phyloP scores from a whole-genome alignment of 2,113 vertebrate species.

The Thamnaconus septentrionalis region DNA sequence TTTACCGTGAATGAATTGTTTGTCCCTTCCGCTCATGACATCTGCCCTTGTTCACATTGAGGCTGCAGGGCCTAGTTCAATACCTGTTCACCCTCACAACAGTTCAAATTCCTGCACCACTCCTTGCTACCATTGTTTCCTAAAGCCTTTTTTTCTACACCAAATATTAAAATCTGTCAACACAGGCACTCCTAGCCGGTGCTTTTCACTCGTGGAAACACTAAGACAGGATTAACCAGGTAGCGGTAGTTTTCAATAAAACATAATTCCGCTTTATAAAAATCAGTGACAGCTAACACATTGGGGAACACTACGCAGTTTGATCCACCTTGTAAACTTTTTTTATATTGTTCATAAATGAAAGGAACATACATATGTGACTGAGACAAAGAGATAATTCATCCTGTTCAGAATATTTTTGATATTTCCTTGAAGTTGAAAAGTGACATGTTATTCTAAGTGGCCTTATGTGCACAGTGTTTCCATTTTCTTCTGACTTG shows the following conservation, averaged over 20 bases:
- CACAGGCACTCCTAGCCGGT: too few relatives aligned
- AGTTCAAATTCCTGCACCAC: not conserved
- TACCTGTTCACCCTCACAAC: too few relatives aligned
- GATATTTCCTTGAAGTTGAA: not conserved
- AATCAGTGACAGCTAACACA: not conserved
- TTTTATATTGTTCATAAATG: not conserved
- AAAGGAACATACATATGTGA: not conserved
- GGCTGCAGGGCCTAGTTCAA: too few relatives aligned
- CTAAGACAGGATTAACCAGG: not conserved
- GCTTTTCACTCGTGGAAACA: too few relatives aligned
- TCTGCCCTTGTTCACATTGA: too few relatives aligned
- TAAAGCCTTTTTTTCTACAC: not conserved
- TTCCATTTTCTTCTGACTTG: slow-evolving; percentile 21
- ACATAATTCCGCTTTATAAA: not conserved
- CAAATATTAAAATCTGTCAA: not conserved
- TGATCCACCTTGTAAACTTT: too few relatives aligned
- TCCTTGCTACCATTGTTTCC: not conserved
- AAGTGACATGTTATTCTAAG: slow-evolving; percentile 11
- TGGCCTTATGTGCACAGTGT: slow-evolving; percentile 38
- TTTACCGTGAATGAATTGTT: too few relatives aligned
- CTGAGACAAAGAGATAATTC: too few relatives aligned
- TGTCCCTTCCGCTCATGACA: too few relatives aligned
- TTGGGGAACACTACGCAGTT: too few relatives aligned
- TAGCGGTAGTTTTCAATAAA: not conserved
- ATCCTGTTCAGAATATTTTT: too few relatives aligned